Evolutionary conservation across 92 coral and sea anemone species (phyloP).

Genomic region (Palythoa grandis): DNA sequence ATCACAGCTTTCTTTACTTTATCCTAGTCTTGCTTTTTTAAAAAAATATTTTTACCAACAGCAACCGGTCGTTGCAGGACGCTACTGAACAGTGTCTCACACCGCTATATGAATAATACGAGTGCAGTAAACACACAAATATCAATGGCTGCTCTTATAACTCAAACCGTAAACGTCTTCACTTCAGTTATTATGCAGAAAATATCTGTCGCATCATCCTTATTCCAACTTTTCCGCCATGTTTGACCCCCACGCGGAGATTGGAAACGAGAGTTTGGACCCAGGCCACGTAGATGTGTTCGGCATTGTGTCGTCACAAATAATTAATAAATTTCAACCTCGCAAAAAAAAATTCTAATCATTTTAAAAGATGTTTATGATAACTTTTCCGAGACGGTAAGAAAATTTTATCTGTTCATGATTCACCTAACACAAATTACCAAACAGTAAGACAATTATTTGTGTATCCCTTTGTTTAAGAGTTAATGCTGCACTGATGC

Average conservation of each 20-base stretch:
- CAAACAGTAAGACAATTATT: too few relatives aligned
- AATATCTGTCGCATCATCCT: not conserved
- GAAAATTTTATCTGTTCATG: not conserved
- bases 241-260: not conserved
- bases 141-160: not conserved
- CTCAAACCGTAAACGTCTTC: not conserved
- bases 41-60: not conserved
- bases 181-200: not conserved
- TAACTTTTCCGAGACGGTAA: not conserved
- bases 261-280: conserved; percentile 4
- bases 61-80: too few relatives aligned
- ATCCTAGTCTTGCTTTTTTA: not conserved
- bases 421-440: too few relatives aligned
- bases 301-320: conserved; percentile 11
- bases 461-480: too few relatives aligned
- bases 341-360: too few relatives aligned
- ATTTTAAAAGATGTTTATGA: too few relatives aligned
- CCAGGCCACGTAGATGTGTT: not conserved
- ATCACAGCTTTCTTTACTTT: conserved; percentile 22
- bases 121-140: not conserved
- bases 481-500: too few relatives aligned
- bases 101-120: not conserved
- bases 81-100: not conserved
- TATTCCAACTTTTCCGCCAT: conserved; percentile 13
- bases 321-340: not conserved